Evolutionary conservation across 2,797 vertebrate species (phyloP).

Genomic region (Numenius phaeopus): DNA sequence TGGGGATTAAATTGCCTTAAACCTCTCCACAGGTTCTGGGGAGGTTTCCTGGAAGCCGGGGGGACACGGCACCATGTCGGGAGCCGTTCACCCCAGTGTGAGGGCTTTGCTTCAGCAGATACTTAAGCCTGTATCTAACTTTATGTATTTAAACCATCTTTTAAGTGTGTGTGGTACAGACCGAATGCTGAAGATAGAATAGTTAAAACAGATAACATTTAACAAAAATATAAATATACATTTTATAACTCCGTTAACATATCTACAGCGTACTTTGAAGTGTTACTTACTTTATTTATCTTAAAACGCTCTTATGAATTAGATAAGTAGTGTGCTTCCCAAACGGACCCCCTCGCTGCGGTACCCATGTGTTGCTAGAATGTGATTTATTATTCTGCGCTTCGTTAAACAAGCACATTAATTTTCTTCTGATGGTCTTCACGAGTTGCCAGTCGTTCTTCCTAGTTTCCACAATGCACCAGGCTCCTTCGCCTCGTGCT

Average conservation of each 20-base stretch:
- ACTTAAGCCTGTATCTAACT: rapidly evolving
- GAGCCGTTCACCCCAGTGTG: rapidly evolving
- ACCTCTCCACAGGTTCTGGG: no score
- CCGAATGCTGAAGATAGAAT: neutral
- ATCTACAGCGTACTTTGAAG: neutral
- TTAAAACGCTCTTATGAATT: neutral
- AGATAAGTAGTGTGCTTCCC: neutral
- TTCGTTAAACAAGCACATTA: neutral
- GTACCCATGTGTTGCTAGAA: neutral
- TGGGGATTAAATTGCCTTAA: neutral
- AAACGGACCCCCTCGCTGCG: neutral
- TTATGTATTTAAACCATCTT: neutral
- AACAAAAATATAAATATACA: neutral
- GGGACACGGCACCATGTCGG: rapidly evolving
- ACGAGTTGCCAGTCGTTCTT: neutral
- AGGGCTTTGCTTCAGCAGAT: neutral
- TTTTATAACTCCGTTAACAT: neutral
- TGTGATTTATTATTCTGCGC: neutral
- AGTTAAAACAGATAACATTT: no score
- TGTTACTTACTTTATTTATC: neutral
- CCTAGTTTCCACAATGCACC: neutral
- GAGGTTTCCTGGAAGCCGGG: no score
- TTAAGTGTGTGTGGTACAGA: rapidly evolving
- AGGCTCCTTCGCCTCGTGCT: neutral
- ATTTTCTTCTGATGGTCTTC: neutral